Evolutionary conservation across 2,797 vertebrate genomes (phyloP).

Genomic region (Cossypha polioptera): DNA sequence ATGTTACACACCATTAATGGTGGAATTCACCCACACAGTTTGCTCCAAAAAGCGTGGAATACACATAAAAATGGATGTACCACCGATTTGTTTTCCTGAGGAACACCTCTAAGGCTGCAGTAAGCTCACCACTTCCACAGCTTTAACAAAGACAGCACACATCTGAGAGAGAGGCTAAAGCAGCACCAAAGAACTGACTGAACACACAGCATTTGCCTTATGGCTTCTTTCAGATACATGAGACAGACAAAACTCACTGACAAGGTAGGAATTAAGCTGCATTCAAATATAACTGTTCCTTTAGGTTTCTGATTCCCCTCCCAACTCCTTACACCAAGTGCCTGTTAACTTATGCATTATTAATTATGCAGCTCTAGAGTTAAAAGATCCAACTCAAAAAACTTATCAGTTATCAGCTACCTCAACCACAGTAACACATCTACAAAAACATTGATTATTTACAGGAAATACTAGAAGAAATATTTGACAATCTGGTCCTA

Average conservation of each 20-base stretch:
- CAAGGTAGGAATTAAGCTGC: neutral
- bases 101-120: neutral
- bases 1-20: slow-evolving; percentile 43
- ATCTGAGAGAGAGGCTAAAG: neutral
- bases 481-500: neutral
- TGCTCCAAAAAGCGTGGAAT: neutral
- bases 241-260: neutral
- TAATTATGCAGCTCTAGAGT: neutral
- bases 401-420: no score
- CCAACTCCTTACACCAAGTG: neutral
- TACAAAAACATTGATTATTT: neutral
- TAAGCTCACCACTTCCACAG: neutral
- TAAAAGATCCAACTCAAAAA: neutral
- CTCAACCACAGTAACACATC: neutral
- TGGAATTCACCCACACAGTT: slow-evolving; percentile 5
- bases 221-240: neutral
- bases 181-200: neutral
- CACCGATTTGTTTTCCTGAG: neutral
- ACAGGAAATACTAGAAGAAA: neutral
- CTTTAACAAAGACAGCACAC: neutral
- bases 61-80: slow-evolving; percentile 13
- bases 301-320: neutral
- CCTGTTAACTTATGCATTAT: neutral
- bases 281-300: neutral
- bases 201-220: neutral